phyloP scores from a whole-genome alignment of 92 coral and sea anemone species.

The Scolanthus callimorphus region DNA sequence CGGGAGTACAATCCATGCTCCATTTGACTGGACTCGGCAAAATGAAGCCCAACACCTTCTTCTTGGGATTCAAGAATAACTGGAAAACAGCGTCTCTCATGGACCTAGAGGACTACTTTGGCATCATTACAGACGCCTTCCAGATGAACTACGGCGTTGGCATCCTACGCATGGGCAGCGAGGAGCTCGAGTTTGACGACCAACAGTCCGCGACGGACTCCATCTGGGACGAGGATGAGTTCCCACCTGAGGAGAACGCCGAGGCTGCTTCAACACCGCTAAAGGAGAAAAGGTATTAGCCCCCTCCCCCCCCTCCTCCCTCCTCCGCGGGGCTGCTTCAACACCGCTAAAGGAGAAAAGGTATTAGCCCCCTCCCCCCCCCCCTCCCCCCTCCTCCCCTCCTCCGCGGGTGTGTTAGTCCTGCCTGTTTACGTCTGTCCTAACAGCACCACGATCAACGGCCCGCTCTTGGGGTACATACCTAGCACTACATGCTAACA shows the following conservation, averaged over 20 bases:
- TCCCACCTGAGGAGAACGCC: slow-evolving; percentile 2
- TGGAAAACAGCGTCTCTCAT: slow-evolving; percentile 36
- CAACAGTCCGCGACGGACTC: slow-evolving; percentile 17
- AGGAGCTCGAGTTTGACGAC: slow-evolving; percentile 38
- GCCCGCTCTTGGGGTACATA: too few relatives aligned
- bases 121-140: slow-evolving; percentile 84
- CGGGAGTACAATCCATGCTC: slow-evolving; percentile 87
- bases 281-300: too few relatives aligned
- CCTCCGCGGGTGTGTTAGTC: too few relatives aligned
- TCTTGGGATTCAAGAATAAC: slow-evolving; percentile 85
- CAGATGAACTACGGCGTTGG: slow-evolving; percentile 78
- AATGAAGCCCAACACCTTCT: slow-evolving; percentile 90
- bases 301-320: too few relatives aligned
- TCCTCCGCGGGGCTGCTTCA: not conserved
- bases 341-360: not conserved
- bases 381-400: too few relatives aligned
- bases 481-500: too few relatives aligned
- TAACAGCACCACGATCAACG: too few relatives aligned
- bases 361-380: too few relatives aligned
- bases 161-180: slow-evolving; percentile 72
- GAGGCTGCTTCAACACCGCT: not conserved
- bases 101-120: slow-evolving; percentile 60
- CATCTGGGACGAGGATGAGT: slow-evolving; percentile 34
- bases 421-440: too few relatives aligned
- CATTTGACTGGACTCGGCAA: slow-evolving; percentile 90